Conservation (phyloP, 2,888 invertebrate species). For the Limnephilus auricula region DNA sequence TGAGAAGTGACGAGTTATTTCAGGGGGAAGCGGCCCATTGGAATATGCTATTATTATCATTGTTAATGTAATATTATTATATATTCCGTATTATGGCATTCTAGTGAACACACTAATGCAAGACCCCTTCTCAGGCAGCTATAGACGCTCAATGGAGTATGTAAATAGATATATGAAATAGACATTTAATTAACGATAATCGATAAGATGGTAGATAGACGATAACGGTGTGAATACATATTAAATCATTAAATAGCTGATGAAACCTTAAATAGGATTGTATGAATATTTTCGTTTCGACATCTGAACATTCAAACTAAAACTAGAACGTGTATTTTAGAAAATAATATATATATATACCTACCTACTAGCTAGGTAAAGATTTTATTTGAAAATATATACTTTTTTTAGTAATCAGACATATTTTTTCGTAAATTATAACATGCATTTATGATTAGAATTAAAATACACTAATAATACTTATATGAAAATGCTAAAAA, state of each 20-base stretch:
- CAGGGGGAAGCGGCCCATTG: neutral
- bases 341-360: neutral
- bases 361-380: neutral
- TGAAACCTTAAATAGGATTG: neutral
- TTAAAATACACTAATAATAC: conserved; percentile 31
- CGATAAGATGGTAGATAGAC: neutral
- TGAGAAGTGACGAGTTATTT: neutral
- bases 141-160: conserved; percentile 63
- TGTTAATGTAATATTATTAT: conserved; percentile 26
- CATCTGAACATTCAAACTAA: neutral
- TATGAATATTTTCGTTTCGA: neutral
- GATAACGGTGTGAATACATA: neutral
- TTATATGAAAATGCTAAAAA: conserved; percentile 7
- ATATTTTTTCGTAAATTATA: conserved; percentile 32
- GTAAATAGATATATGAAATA: conserved; percentile 47
- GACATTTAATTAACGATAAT: neutral
- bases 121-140: conserved; percentile 66
- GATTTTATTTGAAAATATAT: neutral
- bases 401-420: neutral
- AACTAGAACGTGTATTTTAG: neutral
- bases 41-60: conserved; percentile 4
- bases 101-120: conserved; percentile 59
- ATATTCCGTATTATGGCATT: conserved; percentile 51
- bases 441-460: conserved; percentile 50
- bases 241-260: neutral